A percentile compares a stretch with the other conserved stretches of the same genome.
Evolutionary conservation across 2,888 invertebrate genomes (phyloP).

Genomic region (Tinea semifulvella): DNA sequence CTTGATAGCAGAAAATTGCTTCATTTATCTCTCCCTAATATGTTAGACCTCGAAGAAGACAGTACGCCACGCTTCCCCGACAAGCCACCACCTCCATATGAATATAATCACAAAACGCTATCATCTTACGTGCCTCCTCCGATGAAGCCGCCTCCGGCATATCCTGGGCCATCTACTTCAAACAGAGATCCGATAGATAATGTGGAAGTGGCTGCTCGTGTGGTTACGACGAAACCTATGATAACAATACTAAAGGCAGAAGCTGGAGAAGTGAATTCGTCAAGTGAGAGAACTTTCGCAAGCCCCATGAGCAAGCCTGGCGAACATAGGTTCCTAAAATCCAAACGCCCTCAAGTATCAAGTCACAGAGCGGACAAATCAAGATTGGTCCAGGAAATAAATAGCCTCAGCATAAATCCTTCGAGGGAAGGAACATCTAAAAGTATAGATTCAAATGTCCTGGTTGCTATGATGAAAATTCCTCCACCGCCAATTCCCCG

Average conservation of each 20-base stretch:
- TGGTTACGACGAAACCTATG: conserved; percentile 80
- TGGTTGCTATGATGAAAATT: conserved; percentile 69
- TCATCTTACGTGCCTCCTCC: conserved; percentile 36
- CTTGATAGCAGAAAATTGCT: conserved; percentile 69
- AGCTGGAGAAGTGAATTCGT: conserved; percentile 72
- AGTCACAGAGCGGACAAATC: conserved; percentile 72
- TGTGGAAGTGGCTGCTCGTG: conserved; percentile 78
- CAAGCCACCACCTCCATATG: conserved; percentile 77
- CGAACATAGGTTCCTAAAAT: conserved; percentile 58
- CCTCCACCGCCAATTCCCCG: conserved; percentile 66
- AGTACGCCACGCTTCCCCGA: conserved; percentile 32
- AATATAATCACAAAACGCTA: conserved; percentile 69
- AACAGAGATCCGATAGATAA: conserved; percentile 37
- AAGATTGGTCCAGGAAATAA: conserved; percentile 60
- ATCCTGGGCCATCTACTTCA: conserved; percentile 54
- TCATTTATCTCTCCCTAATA: conserved; percentile 55
- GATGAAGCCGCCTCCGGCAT: conserved; percentile 72
- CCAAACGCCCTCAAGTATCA: conserved; percentile 56
- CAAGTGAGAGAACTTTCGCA: conserved; percentile 65
- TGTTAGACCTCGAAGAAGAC: conserved; percentile 41
- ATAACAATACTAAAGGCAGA: conserved; percentile 81
- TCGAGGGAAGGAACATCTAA: conserved; percentile 48
- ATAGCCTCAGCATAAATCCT: conserved; percentile 50
- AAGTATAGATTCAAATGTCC: conserved; percentile 55
- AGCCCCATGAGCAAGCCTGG: conserved; percentile 60